These are phyloP conservation scores for Pyrocephalus nanus DNA, from an alignment of 2,797 vertebrate species.

Conservation along the genomic window DNA sequence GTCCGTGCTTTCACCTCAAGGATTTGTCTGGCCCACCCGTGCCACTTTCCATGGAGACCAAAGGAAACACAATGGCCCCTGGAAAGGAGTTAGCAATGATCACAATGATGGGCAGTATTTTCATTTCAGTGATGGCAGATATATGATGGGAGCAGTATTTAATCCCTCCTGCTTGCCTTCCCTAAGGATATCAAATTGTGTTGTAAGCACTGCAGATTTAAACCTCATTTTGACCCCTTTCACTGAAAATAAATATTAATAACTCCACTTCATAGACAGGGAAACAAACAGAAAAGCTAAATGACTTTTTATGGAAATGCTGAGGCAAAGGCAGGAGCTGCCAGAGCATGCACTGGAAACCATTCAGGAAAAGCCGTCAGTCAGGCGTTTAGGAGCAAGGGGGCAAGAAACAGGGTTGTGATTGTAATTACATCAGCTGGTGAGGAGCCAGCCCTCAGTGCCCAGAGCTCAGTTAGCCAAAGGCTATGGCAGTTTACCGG, in stretches of 20 bases:
- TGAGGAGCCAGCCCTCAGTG: not conserved
- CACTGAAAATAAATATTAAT: not conserved
- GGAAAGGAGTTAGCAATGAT: not conserved
- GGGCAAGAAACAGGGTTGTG: constrained; percentile 23
- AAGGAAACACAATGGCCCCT: not conserved
- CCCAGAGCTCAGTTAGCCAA: constrained; percentile 21
- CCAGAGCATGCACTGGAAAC: not conserved
- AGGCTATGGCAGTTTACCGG: not conserved
- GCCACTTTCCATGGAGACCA: not conserved
- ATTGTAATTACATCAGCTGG: constrained; percentile 12
- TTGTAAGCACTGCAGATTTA: constrained; percentile 10
- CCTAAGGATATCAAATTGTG: not conserved
- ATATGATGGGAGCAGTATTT: not conserved
- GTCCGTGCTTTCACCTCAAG: not conserved
- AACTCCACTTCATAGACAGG: not conserved
- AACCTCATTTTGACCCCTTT: not conserved
- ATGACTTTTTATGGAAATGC: not conserved
- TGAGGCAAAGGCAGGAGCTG: not conserved
- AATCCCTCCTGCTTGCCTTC: constrained; percentile 13
- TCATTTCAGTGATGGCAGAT: not conserved
- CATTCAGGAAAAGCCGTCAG: not conserved
- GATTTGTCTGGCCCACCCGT: not conserved
- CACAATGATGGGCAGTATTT: not conserved
- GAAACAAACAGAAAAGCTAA: constrained; percentile 2
- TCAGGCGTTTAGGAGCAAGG: not conserved